Percentiles rank a stretch among this genome's conserved stretches.
These are phyloP conservation scores for Portevinia maculata DNA, from an alignment of 2,888 invertebrate genomes.

Conservation along the genomic window DNA sequence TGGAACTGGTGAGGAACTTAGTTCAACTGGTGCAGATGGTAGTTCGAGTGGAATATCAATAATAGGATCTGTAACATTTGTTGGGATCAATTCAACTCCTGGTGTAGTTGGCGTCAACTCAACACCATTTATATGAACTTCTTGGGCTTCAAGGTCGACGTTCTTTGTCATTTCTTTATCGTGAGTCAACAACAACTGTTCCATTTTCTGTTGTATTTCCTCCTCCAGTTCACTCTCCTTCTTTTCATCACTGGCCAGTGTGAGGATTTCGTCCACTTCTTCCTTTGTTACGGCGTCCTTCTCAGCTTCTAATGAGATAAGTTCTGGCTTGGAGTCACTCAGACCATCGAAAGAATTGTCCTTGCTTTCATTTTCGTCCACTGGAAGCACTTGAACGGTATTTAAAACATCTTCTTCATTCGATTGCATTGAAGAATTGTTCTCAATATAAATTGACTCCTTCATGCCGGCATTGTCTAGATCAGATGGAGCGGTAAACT, in stretches of 20 bases:
- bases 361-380: conserved; percentile 72
- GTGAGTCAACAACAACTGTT: conserved; percentile 52
- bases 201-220: conserved; percentile 51
- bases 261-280: conserved; percentile 49
- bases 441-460: conserved; percentile 78
- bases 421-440: conserved; percentile 30
- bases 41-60: conserved; percentile 13
- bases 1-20: conserved; percentile 28
- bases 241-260: conserved; percentile 36
- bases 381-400: conserved; percentile 80
- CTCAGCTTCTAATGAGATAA: background rate
- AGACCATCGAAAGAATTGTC: conserved; percentile 70
- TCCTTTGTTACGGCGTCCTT: conserved; percentile 49
- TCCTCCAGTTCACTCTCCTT: conserved; percentile 24
- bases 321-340: background rate
- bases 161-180: conserved; percentile 59
- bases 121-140: conserved; percentile 57
- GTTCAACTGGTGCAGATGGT: conserved; percentile 24
- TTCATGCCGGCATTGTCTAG: conserved; percentile 78
- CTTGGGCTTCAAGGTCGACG: conserved; percentile 29
- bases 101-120: conserved; percentile 47
- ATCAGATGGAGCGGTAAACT: conserved; percentile 59
- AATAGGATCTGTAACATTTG: conserved; percentile 16
- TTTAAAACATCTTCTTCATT: conserved; percentile 78
- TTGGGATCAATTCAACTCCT: background rate